Evolutionary conservation across 2,113 vertebrate species (phyloP).

Genomic region (Diphyllodes magnificus): DNA sequence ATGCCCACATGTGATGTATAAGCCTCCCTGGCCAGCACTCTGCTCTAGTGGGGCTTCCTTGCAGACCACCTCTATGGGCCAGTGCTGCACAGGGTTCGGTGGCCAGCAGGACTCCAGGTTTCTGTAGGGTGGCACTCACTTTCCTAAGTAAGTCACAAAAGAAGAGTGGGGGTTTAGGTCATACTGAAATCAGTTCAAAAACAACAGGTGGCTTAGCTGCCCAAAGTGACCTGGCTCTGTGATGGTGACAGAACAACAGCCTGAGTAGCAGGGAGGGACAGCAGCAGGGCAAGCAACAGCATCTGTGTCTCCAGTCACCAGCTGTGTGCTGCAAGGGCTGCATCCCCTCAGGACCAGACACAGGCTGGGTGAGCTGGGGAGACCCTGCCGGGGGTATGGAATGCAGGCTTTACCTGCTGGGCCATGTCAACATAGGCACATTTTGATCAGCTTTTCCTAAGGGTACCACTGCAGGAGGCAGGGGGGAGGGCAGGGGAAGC

Average conservation of each 20-base stretch:
- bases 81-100: rapidly evolving
- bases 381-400: neutral
- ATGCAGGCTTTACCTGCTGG: neutral
- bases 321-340: neutral
- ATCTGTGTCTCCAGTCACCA: neutral
- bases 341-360: neutral
- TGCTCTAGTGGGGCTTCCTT: neutral
- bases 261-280: neutral
- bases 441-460: neutral
- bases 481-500: rapidly evolving
- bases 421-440: rapidly evolving
- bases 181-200: neutral
- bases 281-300: neutral
- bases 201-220: neutral
- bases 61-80: neutral
- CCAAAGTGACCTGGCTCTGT: neutral
- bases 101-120: rapidly evolving
- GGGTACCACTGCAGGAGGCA: neutral
- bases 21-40: neutral
- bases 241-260: neutral
- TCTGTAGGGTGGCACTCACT: neutral
- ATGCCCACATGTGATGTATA: neutral
- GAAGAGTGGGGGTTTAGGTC: rapidly evolving
- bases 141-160: neutral
- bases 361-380: neutral